Base-by-base conservation (phyloP, 2,797 vertebrate genomes). In the Steatocranus sp. region DNA sequence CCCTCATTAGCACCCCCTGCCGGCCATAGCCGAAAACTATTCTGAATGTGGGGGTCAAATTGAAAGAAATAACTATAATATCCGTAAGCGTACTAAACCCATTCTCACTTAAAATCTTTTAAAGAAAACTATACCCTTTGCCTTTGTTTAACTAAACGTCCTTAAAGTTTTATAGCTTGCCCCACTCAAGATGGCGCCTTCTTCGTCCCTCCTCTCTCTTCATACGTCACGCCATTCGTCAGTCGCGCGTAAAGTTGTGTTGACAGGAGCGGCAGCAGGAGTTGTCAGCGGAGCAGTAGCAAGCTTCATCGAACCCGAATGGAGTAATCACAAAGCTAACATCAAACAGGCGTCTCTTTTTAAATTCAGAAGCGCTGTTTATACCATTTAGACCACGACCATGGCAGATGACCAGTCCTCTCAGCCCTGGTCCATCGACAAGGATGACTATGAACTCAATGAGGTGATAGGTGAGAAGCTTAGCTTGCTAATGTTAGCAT, bases 391-490 rank as follows among this genome's bases (percentile, higher is more conserved):
- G 50, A 85, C 76, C 50, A 56, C 93, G 85, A 91, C 93, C 89
- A 97, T 97, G 96, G 95, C 97, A 82, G 98, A 98, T 86, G 98
- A 98, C 92, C 94, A 96, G 95, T 96, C 97, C 93, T 94, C 96
- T 77, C 95, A 97, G 93, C 88, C 97, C 88, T 99, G 98, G 98
- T 96, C 98, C 75, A 98, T 99, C 95, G 96, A 98, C 95, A 96
- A 94, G 94, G 98, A 99, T 91, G 98, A 99, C 89, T 99, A 99
- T 86, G 97, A 98, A 89, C 97, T 99, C 91, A 97, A 98, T 93
- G 98, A 98, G 97, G 98, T 99, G 93, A 98, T 99, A 93, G 98
- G 98, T 99, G 94, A 97, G 98, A 93, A 93, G 92, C 93, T 92
- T 91, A 92, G 93, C 93, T 5, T 80, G 92, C 95, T 94, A 92